Base-by-base conservation (phyloP, 2,888 invertebrate species). In the Gastrophysa polygoni region DNA sequence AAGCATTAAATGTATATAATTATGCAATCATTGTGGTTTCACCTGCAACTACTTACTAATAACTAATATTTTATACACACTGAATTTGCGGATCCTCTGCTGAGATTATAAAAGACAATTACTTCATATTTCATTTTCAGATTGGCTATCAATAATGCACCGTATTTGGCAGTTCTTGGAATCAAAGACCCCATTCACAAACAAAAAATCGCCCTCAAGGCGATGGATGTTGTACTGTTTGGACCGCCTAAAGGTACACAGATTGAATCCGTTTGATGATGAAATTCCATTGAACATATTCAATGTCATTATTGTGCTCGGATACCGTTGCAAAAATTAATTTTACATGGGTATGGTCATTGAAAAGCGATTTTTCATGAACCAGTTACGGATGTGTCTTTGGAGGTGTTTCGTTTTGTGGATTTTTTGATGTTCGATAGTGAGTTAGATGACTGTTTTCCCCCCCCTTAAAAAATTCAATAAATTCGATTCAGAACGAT, bases 141-240 rank as follows among this genome's bases (percentile, higher is more conserved):
- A 82, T 84, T 99, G 83, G 98, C 99, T 58, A 93, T 94, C 46
- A 95, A 93, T 85, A 96, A 96, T 82, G 91, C 92, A 87, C 92
- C 94, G 78, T 97, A 91, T 83, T 84, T 97, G 67, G 89, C 89
- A 80, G 89, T 92, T 57, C 86, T 99, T 71, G 97, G 97, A 56
- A 96, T 99, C 76, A 97, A 96, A 83, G 98, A 98, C 84, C 95
- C 95, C 18, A 98, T 98, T 75, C 97, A 99, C 83, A 95, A 96
- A 78, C 97, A 98, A 85, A 98, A 98, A 83, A 89, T 97, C 69
- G 91, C 95, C 2, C 85, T 99, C 46, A 98, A 99, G 83, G 98
- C 99, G 14, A 97, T 98, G 93, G 99, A 99, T 82, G 94, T 97
- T 54, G 98, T 99, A 18, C 87, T 99, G 29, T 99, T 99, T 83